These are phyloP conservation scores for Bellardia bayeri DNA, from an alignment of 2,888 invertebrate genomes.

Conservation along the genomic window DNA sequence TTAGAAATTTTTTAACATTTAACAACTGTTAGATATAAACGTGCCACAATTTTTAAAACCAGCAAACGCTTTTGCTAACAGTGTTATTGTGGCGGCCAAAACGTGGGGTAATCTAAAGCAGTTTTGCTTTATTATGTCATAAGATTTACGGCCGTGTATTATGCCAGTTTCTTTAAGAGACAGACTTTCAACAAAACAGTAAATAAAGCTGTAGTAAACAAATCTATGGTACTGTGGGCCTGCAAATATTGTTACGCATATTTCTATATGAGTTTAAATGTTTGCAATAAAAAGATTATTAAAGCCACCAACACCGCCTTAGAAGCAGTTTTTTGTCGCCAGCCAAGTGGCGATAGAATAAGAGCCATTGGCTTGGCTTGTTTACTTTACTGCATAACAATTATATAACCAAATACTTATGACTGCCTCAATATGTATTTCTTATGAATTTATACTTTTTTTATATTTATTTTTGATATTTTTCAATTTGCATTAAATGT, in stretches of 20 bases:
- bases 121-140: neutral
- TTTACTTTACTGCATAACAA: constrained; percentile 64
- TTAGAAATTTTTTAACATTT: neutral
- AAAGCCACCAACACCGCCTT: constrained; percentile 26
- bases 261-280: constrained; percentile 22
- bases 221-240: neutral
- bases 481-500: constrained; percentile 29
- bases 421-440: too few species aligned
- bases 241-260: constrained; percentile 58
- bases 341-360: neutral
- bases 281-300: neutral
- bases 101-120: constrained; percentile 38
- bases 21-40: constrained; percentile 26
- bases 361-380: constrained; percentile 16
- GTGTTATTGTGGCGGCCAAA: neutral
- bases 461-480: constrained; percentile 46
- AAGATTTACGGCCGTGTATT: constrained; percentile 24
- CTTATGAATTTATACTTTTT: neutral
- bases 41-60: constrained; percentile 7
- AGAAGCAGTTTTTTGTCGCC: constrained; percentile 49
- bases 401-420: constrained; percentile 48
- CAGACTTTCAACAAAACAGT: neutral
- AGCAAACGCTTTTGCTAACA: neutral
- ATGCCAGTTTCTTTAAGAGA: neutral
- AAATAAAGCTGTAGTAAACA: too few species aligned